Evolutionary conservation across 2,113 vertebrate species (phyloP).

Genomic region (Xiphophorus maculatus): DNA sequence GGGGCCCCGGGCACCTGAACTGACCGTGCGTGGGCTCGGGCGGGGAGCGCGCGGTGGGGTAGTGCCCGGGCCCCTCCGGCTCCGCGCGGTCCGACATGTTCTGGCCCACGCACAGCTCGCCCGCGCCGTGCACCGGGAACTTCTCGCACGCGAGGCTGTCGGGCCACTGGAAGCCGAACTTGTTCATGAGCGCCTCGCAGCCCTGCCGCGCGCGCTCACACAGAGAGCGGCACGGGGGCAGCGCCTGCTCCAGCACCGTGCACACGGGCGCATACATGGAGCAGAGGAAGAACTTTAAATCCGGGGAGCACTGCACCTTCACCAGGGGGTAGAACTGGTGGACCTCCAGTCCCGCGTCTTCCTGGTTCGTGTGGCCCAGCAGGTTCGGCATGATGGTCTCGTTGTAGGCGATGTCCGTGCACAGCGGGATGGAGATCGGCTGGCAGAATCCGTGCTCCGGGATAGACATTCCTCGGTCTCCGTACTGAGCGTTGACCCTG

Average conservation of each 20-base stretch:
- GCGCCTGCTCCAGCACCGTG: conserved; percentile 89
- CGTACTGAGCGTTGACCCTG: conserved; percentile 79
- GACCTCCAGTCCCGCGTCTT: conserved; percentile 90
- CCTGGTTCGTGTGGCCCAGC: conserved; percentile 90
- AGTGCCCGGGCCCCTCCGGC: conserved; percentile 67
- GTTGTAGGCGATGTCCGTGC: conserved; percentile 92
- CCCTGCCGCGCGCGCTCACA: conserved; percentile 89
- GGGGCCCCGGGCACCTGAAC: conserved; percentile 87
- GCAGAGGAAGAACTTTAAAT: conserved; percentile 90
- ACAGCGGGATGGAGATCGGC: conserved; percentile 90
- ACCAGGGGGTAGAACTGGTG: conserved; percentile 93
- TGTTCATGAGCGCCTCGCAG: conserved; percentile 93
- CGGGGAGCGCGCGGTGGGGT: conserved; percentile 49
- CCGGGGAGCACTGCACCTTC: conserved; percentile 89
- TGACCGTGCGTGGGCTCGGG: conserved; percentile 58
- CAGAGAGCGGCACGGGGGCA: conserved; percentile 89
- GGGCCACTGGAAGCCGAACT: conserved; percentile 95
- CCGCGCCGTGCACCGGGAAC: conserved; percentile 91
- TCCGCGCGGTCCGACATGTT: conserved; percentile 87
- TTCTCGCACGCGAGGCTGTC: conserved; percentile 88
- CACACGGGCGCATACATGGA: conserved; percentile 93
- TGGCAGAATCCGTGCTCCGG: conserved; percentile 93
- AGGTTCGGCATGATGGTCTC: conserved; percentile 93
- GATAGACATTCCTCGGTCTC: conserved; percentile 86
- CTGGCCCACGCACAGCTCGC: conserved; percentile 92